A percentile compares a stretch with the other conserved stretches of the same genome.
Evolutionary conservation across 2,113 vertebrate species (phyloP).

Genomic region (Pycnonotus jocosus): DNA sequence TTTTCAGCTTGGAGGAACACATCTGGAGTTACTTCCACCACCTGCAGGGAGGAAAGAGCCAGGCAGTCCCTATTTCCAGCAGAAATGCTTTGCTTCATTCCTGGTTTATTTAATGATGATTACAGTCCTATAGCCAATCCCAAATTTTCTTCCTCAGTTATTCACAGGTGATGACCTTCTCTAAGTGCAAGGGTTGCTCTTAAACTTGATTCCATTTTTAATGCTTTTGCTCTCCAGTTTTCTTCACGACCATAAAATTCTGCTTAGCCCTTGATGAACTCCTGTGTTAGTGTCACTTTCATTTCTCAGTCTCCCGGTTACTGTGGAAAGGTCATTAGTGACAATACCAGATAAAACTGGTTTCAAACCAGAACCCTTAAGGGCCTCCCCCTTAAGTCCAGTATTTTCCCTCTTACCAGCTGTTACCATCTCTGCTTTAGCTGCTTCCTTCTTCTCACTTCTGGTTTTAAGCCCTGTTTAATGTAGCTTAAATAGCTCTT

Average conservation of each 20-base stretch:
- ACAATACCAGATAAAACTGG: neutral
- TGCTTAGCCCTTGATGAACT: neutral
- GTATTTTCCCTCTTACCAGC: neutral
- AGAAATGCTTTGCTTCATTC: neutral
- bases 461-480: neutral
- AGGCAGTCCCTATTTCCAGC: neutral
- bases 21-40: neutral
- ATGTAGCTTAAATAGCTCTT: neutral
- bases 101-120: neutral
- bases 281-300: neutral
- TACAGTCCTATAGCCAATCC: neutral
- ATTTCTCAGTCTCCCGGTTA: neutral
- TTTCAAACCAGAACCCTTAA: neutral
- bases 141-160: neutral
- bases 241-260: neutral
- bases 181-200: neutral
- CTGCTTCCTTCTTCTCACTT: neutral
- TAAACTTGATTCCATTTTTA: neutral
- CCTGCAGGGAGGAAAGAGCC: neutral
- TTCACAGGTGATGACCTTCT: neutral
- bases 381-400: neutral
- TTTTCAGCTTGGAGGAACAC: neutral
- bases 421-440: neutral
- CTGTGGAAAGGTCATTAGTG: neutral
- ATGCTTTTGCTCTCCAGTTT: neutral